Base-by-base conservation (phyloP, 2,888 invertebrate genomes). In the Drosophila borborema region DNA sequence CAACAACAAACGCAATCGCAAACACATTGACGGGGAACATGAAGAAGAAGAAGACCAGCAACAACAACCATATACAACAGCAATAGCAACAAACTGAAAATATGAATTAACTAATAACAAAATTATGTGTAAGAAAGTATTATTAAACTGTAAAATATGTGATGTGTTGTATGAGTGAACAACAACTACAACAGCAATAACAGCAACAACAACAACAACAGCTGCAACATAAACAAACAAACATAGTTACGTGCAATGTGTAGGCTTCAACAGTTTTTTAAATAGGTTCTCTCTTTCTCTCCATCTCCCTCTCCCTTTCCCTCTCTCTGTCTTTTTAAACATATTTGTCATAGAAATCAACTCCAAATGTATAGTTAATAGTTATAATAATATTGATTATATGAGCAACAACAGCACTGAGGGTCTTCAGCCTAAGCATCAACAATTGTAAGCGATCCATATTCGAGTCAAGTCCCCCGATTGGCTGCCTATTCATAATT, bases 61-160 rank as follows among this genome's bases (percentile, higher is more conserved):
- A 10, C 49, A 73, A 48, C 54, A 64, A 56, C 46, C 58, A 48
- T 45, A 63, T 53, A 77, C 20, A 20, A 58, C 63, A 54, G 34
- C 64, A 68, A 71, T 64, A 75, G 48, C 46, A 64, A 36, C 64
- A 68, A 72, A 46, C 53, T 61, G 72, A 70, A 77, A 76, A 74
- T 74, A 80, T 77, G 67, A 80, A 74, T 81, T 77, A 80, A 81
- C 80, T 80, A 64, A 66, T 71, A 63, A 72, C 77, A 68, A 82
- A 89, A 86, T 88, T 86, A 84, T 78, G 69, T 89, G 89, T 90
- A 90, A 89, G 88, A 80, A 86, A 87, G 82, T 91, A 91, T 90
- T 89, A 90, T 91, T 91, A 90, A 91, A 90, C 77, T 91, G 90
- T 90, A 89, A 90, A 88, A 83, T 77, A 84, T 90, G 86, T 91